Base-by-base conservation (phyloP, 2,113 vertebrate genomes). In the Mystacornis crossleyi region DNA sequence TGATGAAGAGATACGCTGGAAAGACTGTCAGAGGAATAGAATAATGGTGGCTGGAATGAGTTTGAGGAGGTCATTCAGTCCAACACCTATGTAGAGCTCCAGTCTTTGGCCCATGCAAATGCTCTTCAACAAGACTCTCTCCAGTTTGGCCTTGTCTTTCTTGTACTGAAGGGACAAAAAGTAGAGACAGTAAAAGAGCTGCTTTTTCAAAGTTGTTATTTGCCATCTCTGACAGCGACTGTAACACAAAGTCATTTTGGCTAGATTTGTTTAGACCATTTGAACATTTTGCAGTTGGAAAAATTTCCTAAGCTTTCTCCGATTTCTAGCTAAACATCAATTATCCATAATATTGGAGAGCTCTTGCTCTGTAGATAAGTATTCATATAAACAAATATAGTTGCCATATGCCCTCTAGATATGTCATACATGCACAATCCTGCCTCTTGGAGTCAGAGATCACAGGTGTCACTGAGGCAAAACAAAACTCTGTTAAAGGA, bases 61-160 rank as follows among this genome's bases (percentile, higher is more conserved):
- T 40, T 34, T 71, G 36, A 79, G 25, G 33, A 65, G 4, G 20
- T 74, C 1, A 4, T 60, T 29, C 36, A 55, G 43, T 48, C 13
- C 42, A 62, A 8, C 11, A 48, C 19, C 12, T 36, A 12, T 0
- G 0, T 14, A 78, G 3, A 21, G 12, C 16, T 58, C 16, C 43
- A 61, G 5, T 69, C 24, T 54, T 80, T 10, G 6, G 9, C 10
- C 17, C 40, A 75, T 54, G 28, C 26, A 58, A 40, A 24, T 26
- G 8, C 14, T 21, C 34, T 50, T 74, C 33, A 61, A 4, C 42
- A 73, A 29, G 17, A 66, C 5, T 31, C 3, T 62, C 21, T 55
- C 51, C n/a, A 36, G 7, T 90, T 66, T 62, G 6, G 16, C 42
- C 20, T 33, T 28, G 6, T 60, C 40, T 36, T 45, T 73, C 31